Conservation (phyloP, 2,113 vertebrate genomes). For the Scomber scombrus region DNA sequence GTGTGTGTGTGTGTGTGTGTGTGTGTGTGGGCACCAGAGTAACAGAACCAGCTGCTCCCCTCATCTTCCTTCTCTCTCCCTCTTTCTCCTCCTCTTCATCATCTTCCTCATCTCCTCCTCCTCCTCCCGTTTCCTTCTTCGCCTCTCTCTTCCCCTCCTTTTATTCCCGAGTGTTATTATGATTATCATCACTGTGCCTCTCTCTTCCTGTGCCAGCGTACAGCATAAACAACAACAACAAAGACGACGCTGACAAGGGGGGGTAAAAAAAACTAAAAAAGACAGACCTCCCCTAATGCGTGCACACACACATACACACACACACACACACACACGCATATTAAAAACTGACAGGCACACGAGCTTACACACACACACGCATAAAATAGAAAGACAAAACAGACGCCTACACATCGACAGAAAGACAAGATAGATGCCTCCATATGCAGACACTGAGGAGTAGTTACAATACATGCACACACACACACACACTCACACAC, state of each 20-base stretch:
- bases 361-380: slow-evolving; percentile 10
- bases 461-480: slow-evolving; percentile 26
- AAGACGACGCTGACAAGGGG: slow-evolving; percentile 10
- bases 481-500: slow-evolving; percentile 20
- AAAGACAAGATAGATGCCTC: slow-evolving; percentile 40
- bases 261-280: not conserved
- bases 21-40: slow-evolving; percentile 52
- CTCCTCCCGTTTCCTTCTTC: not conserved
- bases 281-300: slow-evolving; percentile 3
- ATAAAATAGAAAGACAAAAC: slow-evolving; percentile 33
- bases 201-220: slow-evolving; percentile 34
- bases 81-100: not conserved
- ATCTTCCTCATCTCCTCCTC: not conserved
- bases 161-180: slow-evolving; percentile 48
- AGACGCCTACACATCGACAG: slow-evolving; percentile 23
- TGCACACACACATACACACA: not conserved
- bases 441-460: slow-evolving; percentile 43
- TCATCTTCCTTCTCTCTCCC: slow-evolving; percentile 38
- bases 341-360: slow-evolving; percentile 18
- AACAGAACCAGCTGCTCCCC: slow-evolving; percentile 72
- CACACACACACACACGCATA: not conserved
- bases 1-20: slow-evolving; percentile 68
- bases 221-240: slow-evolving; percentile 48
- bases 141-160: not conserved
- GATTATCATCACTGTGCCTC: slow-evolving; percentile 39